phyloP scores from a whole-genome alignment of 2,888 invertebrate genomes.

The Parnassius orleans region DNA sequence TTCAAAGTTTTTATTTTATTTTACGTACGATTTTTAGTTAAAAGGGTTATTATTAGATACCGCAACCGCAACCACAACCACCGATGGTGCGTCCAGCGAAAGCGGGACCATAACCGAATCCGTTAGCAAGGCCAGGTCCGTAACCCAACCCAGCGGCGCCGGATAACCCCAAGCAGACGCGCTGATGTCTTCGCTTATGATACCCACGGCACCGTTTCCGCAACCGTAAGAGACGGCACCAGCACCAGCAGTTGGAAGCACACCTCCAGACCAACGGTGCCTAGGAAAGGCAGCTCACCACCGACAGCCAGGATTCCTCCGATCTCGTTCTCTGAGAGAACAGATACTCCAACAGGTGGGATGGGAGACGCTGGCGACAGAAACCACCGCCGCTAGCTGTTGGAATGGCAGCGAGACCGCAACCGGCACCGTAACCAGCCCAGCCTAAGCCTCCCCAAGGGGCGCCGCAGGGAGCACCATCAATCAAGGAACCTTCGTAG shows the following conservation, averaged over 20 bases:
- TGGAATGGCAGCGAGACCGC: constrained; percentile 20
- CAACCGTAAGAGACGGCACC: constrained; percentile 42
- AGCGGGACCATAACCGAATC: constrained; percentile 22
- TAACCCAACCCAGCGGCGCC: constrained; percentile 27
- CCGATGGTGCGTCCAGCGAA: too few relatives aligned
- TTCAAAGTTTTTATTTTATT: too few relatives aligned
- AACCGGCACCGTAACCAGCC: constrained; percentile 22
- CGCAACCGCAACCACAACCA: too few relatives aligned
- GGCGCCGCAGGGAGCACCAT: constrained; percentile 27
- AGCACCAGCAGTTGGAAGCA: constrained; percentile 32
- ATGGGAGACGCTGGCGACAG: constrained; percentile 31
- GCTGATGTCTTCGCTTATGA: constrained; percentile 32
- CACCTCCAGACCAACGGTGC: too few relatives aligned
- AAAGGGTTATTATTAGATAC: too few relatives aligned
- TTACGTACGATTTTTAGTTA: too few relatives aligned
- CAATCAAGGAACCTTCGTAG: constrained; percentile 23
- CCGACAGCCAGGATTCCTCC: too few relatives aligned
- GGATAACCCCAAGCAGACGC: constrained; percentile 17
- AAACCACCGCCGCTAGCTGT: constrained; percentile 33
- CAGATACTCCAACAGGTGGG: too few relatives aligned
- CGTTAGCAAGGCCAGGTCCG: constrained; percentile 26
- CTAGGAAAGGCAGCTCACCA: too few relatives aligned
- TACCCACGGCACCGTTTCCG: constrained; percentile 33
- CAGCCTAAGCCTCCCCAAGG: constrained; percentile 27
- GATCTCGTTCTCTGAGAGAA: too few relatives aligned